Base-by-base conservation (phyloP, 2,797 vertebrate species). In the Cygnus olor region DNA sequence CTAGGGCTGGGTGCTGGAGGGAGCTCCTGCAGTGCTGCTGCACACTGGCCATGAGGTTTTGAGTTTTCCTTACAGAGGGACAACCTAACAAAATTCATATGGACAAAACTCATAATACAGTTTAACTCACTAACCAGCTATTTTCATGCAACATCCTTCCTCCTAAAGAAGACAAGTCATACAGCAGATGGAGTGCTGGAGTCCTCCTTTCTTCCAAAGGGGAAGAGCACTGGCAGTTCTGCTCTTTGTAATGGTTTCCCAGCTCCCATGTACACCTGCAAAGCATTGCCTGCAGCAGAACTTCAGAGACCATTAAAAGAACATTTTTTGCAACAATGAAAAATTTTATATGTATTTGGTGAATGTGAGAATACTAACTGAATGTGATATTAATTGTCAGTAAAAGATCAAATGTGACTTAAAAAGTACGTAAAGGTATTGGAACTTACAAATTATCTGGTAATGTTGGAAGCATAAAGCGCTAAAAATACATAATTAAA, bases 401-500 rank as follows among this genome's bases (percentile, higher is more conserved):
- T 27, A 47, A 53, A 80, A 66, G 47, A 91, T 89, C 42, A 85
- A 95, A 66, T 57, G 53, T 49, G 30, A 72, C 64, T 92, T 87
- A 10, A 81, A 76, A 91, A 73, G 28, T 36, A 14, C 8, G 34
- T 36, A 30, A 91, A 72, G 30, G 11, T 60, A 47, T 14, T 79
- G 57, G 77, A 84, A 81, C 68, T 49, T 85, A 74, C 30, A 70
- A 81, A 86, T 63, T 45, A 89, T 34, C 18, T 85, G 76, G 32
- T 76, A 69, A 80, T 9, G 54, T 36, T 40, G 42, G 51, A 89
- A 76, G 53, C 40, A 25, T 32, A 69, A 94, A 66, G n/a, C 2
- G 1, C 53, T 81, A 88, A 93, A 89, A 84, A 32, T 49, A 38
- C 42, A 79, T 79, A 89, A 89, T 88, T 95, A 78, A 78, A 85